Base-by-base conservation (phyloP, 37 sponge, comb jelly and placozoan species). In the Diacarnus erythraeanus region DNA sequence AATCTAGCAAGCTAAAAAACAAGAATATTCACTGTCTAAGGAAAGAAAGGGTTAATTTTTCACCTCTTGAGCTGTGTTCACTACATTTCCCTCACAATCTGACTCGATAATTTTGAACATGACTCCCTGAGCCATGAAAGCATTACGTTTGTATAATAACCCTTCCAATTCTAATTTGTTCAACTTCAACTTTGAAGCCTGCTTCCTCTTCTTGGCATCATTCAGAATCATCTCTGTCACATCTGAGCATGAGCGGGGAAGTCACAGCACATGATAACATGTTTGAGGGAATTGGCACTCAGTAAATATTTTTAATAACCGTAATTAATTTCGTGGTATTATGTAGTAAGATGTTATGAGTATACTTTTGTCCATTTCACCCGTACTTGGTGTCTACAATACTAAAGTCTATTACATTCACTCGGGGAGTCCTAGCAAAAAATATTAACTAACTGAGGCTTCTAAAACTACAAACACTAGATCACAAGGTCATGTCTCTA, bases 151-250 rank as follows among this genome's bases (percentile, higher is more conserved):
- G 1, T 18, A 17, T 23, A 77, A 74, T 23, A 77, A 64, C 71
- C 59, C 38, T 38, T 77, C 79, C 51, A 85, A 0, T 10, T 77
- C 79, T 61, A 41, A 36, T 25, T 22, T 54, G 34, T 3, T 25
- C 38, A 85, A 64, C 44, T 69, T 59, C 37, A 59, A 4, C 27
- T 59, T 60, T 61, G 72, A 72, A 29, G 27, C 39, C 0, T 30
- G 38, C 73, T 85, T 71, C 64, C 34, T 72, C 37, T 39, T 17
- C 33, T 78, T 71, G 3, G 85, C 85, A 85, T 85, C 73, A 0
- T 60, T 56, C 78, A 85, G 27, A 20, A 85, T 77, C 37, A 72
- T 12, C 3, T 70, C 78, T 4, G 79, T 78, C 64, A 71, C 57
- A 10, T 43, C 85, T 85, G 74, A 22, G 4, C 21, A 33, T 10